phyloP scores from a whole-genome alignment of 2,797 vertebrate genomes.

The Sebastiscus tertius region DNA sequence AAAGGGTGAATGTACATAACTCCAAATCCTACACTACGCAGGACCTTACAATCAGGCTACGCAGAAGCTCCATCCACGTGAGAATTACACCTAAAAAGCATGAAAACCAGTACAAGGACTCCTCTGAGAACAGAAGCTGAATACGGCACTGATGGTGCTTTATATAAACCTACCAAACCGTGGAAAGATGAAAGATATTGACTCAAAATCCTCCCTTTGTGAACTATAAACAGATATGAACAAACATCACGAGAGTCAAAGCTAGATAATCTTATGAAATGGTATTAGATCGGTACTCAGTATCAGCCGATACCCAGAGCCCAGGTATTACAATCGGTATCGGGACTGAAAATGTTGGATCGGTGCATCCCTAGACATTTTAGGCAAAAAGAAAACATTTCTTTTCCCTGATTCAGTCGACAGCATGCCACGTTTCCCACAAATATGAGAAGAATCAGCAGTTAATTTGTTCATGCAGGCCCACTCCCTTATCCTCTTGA shows the following conservation, averaged over 20 bases:
- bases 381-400: no score
- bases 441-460: neutral
- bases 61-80: neutral
- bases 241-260: constrained; percentile 9
- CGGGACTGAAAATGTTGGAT: no score
- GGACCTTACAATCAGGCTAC: neutral
- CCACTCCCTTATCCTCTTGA: neutral
- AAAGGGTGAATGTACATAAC: neutral
- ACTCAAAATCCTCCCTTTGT: neutral
- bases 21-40: neutral
- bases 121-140: neutral
- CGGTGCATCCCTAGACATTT: no score
- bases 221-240: constrained; percentile 11
- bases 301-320: no score
- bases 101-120: neutral
- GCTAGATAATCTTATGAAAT: constrained; percentile 45
- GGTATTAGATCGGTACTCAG: neutral
- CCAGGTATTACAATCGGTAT: no score
- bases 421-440: neutral
- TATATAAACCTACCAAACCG: neutral
- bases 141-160: neutral
- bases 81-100: neutral
- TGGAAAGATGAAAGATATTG: neutral
- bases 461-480: neutral
- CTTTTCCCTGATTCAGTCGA: no score